A percentile compares a stretch with the other conserved stretches of the same genome.
phyloP scores from a whole-genome alignment of 2,797 vertebrate species.

The Diceros bicornis region DNA sequence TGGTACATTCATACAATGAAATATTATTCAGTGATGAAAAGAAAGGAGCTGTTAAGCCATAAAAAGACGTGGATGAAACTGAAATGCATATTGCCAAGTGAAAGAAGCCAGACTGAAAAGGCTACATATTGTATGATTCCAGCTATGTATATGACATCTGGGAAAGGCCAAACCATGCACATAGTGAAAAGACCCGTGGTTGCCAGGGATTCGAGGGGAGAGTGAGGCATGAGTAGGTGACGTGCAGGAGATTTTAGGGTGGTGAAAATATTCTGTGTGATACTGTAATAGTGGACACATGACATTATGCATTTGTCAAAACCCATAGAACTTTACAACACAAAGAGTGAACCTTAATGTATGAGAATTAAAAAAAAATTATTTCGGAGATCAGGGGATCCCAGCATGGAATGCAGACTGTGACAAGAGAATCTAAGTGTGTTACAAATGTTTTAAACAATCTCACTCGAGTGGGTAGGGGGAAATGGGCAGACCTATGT shows the following conservation, averaged over 20 bases:
- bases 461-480: not conserved
- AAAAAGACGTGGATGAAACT: not conserved
- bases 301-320: constrained; percentile 29
- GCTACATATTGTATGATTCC: not conserved
- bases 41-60: too few relatives aligned
- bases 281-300: not conserved
- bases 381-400: not conserved
- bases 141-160: not conserved
- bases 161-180: not conserved
- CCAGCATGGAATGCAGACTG: not conserved
- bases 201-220: not conserved
- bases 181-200: not conserved
- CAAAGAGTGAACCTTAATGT: not conserved
- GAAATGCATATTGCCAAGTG: not conserved
- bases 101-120: constrained; percentile 13
- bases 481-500: not conserved
- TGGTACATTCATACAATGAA: not conserved
- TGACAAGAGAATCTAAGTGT: not conserved
- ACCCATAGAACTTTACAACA: not conserved
- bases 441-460: constrained; percentile 7
- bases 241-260: not conserved
- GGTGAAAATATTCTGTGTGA: not conserved
- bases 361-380: not conserved
- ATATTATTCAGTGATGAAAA: not conserved
- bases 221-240: not conserved